phyloP scores from a whole-genome alignment of 2,113 vertebrate species.

The Meriones unguiculatus region DNA sequence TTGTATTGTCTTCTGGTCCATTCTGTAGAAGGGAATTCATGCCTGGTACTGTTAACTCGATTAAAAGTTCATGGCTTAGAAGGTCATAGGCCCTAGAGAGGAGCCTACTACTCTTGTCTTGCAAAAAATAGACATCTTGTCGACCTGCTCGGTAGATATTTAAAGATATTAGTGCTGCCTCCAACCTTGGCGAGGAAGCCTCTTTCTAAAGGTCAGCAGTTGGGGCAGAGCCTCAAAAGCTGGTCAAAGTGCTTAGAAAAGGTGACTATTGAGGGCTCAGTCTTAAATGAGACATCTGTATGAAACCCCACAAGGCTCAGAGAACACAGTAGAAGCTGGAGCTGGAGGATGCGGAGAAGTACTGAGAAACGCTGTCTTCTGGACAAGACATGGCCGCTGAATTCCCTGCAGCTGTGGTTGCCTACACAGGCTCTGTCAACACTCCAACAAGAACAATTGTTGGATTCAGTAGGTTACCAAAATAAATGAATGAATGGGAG shows the following conservation, averaged over 20 bases:
- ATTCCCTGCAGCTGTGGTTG: not conserved
- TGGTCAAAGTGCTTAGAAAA: not conserved
- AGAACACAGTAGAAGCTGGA: not conserved
- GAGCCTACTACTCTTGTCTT: not conserved
- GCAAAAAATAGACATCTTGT: not conserved
- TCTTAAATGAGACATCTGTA: not conserved
- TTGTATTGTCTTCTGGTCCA: not conserved
- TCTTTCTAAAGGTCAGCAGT: not conserved
- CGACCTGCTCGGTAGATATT: not conserved
- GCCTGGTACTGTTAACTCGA: not conserved
- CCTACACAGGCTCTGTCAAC: not conserved
- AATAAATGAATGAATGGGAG: not conserved
- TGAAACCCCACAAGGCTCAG: not conserved
- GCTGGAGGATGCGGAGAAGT: not conserved
- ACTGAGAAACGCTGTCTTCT: not conserved
- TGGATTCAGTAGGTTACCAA: not conserved
- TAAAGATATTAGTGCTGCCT: not conserved
- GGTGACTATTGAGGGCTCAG: not conserved
- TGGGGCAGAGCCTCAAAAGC: not conserved
- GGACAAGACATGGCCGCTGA: not conserved
- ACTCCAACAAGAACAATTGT: not conserved
- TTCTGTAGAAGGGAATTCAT: not conserved
- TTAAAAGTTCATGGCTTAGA: not conserved
- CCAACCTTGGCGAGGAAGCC: not conserved
- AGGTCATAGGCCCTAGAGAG: not conserved